Conservation (phyloP, 2,888 invertebrate species). For the Hedychridium roseum region DNA sequence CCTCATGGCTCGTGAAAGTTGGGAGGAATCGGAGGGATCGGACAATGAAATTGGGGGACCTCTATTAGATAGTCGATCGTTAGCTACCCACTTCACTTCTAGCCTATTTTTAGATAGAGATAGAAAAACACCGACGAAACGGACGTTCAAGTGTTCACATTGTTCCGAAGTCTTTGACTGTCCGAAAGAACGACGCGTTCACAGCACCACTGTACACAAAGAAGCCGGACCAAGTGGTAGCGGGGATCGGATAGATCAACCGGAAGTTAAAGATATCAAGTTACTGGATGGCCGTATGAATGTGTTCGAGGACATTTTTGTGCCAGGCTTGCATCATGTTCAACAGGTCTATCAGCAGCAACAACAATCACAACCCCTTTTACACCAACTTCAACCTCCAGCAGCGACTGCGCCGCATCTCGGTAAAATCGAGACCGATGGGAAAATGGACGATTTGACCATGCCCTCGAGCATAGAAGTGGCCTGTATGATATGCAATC, state of each 20-base stretch:
- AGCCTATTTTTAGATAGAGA: slow-evolving; percentile 60
- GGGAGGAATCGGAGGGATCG: slow-evolving; percentile 75
- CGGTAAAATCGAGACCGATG: slow-evolving; percentile 48
- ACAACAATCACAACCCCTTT: slow-evolving; percentile 50
- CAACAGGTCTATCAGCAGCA: slow-evolving; percentile 47
- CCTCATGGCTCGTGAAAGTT: slow-evolving; percentile 73
- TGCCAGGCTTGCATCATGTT: slow-evolving; percentile 52
- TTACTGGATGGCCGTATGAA: slow-evolving; percentile 57
- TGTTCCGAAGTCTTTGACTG: slow-evolving; percentile 70
- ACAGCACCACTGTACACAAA: slow-evolving; percentile 68
- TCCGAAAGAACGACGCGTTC: slow-evolving; percentile 72
- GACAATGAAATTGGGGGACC: slow-evolving; percentile 65
- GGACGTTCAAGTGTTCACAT: slow-evolving; percentile 68
- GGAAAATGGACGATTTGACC: slow-evolving; percentile 46
- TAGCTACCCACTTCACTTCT: slow-evolving; percentile 61
- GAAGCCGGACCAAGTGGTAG: slow-evolving; percentile 60
- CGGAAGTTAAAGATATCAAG: slow-evolving; percentile 58
- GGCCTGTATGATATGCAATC: slow-evolving; percentile 55
- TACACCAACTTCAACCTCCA: slow-evolving; percentile 59
- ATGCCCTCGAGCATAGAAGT: slow-evolving; percentile 50
- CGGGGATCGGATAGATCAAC: slow-evolving; percentile 43
- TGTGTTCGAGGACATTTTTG: slow-evolving; percentile 59
- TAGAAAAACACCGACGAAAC: slow-evolving; percentile 61
- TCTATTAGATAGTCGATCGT: slow-evolving; percentile 57
- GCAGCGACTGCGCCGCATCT: no score